Evolutionary conservation across 2,888 invertebrate species (phyloP), one percentile per base, ranked within the genome.

Genomic region (Ichneumoninae sp.): DNA sequence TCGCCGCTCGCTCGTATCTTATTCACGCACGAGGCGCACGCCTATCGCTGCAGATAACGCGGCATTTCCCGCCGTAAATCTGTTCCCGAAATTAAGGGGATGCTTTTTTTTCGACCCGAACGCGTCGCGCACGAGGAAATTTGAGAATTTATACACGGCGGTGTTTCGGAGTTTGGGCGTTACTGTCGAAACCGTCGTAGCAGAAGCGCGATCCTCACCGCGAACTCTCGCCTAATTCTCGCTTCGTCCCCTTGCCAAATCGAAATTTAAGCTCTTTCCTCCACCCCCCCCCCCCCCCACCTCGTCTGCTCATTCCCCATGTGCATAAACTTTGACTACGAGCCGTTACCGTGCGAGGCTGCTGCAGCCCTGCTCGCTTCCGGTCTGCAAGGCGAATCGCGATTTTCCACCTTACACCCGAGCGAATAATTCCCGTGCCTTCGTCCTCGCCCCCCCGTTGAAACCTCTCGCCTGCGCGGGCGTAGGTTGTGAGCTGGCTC

Each of bases 261-360:
- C 52, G 50, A 52, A 75, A 66, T 52, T 47, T 68, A 66, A 57
- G 57, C 68, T 66, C 40, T 73, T 44, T 40, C 40, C 40, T 10
- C 40, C 40, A 40, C 68, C 10, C 33, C 36, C n/a, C 3, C 40
- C 44, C 0, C 0, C 26, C 26, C 52, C 60, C 30, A 1, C 60
- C 10, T 30, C 2, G 40, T 60, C 22, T 13, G 10, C 60, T 30
- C 60, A 60, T 30, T 26, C 63, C 33, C 10, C 26, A 63, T 66
- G 22, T 36, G 19, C 81, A 36, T n/a, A 44, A 81, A 81, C 69
- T 69, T 81, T 40, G 16, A 33, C 60, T 36, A 65, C 50, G 65
- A 65, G 22, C 33, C 36, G 52, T 44, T 66, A 52, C 75, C 36
- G 33, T 40, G 5, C 65, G 13, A 6, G 3, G 22, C 52, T 26